Evolutionary conservation across 2,888 invertebrate species (phyloP).

Genomic region (Campopleginae sp.): DNA sequence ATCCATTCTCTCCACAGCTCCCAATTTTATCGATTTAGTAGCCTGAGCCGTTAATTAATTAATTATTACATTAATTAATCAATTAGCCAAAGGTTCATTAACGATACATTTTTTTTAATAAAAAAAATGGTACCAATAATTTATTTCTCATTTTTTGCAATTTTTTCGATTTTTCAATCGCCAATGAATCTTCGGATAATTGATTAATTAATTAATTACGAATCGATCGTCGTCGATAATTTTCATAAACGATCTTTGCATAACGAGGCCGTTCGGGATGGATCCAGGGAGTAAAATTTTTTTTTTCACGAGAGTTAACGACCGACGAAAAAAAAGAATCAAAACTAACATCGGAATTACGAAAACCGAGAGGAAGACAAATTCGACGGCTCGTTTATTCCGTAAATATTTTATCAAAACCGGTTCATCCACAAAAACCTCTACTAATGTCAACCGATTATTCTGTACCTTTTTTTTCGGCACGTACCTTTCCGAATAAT

Average conservation of each 20-base stretch:
- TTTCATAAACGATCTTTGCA: background rate
- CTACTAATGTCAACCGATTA: background rate
- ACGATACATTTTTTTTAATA: too few species aligned
- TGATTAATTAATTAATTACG: background rate
- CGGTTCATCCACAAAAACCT: conserved; percentile 1
- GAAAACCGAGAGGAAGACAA: conserved; percentile 3
- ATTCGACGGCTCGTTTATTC: conserved; percentile 32
- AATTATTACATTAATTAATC: too few species aligned
- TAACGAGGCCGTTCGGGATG: background rate
- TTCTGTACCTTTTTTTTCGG: background rate
- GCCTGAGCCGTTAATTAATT: too few species aligned
- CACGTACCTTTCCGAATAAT: background rate
- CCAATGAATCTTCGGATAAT: background rate
- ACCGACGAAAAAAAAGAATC: background rate
- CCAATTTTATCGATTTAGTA: too few species aligned
- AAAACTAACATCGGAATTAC: background rate
- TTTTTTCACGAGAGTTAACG: background rate
- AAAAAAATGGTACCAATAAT: too few species aligned
- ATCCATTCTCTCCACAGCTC: too few species aligned
- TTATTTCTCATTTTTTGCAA: background rate
- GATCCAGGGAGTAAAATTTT: background rate
- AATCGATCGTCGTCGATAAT: background rate
- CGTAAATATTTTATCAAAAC: conserved; percentile 61
- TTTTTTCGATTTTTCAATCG: background rate
- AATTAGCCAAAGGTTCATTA: too few species aligned